Base-by-base conservation (phyloP, 2,797 vertebrate genomes). In the Eutrigla gurnardus region DNA sequence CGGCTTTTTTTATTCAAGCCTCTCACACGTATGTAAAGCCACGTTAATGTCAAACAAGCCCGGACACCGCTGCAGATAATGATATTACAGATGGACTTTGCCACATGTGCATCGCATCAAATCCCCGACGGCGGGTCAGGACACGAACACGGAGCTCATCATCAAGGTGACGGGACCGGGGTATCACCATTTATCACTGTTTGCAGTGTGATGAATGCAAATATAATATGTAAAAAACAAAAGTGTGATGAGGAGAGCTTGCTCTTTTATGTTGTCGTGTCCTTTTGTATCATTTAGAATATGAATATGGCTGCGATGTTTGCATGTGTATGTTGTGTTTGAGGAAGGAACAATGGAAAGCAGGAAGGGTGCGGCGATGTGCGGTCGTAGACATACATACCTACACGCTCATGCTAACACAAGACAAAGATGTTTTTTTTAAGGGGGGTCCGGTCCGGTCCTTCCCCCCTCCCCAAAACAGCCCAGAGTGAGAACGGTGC, bases 1-100 rank as follows among this genome's bases (percentile, higher is more conserved):
- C 75, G 54, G 7, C n/a, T 49, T 67, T 83, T 66, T 84, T 62
- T n/a, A 82, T 50, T 78, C 37, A 6, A 42, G 65, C 57, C 52
- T 66, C 64, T 83, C 55, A 46, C 49, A 53, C 67, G 75, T 68
- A 71, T 80, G 18, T 18, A 35, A 25, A 72, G 36, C 46, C 58
- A 73, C 68, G 84, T 71, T 88, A 80, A 91, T 87, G 71, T 78
- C 45, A 69, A 84, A 91, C 91, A 86, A 75, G 89, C 74, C 83
- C 84, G 70, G 87, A 73, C 91, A 83, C 37, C 50, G 13, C 40
- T 68, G 17, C 15, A 47, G 11, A n/a, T 46, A 37, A 68, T 79
- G 75, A 53, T 43, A 14, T 74, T 33, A 70, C 12, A 76, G 73
- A 80, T 84, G 74, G 71, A 54, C 67, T 68, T 73, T 73, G 45